Evolutionary conservation across 2,113 vertebrate species (phyloP), one percentile per base, ranked within the genome.

Genomic region (Salvelinus sp.): DNA sequence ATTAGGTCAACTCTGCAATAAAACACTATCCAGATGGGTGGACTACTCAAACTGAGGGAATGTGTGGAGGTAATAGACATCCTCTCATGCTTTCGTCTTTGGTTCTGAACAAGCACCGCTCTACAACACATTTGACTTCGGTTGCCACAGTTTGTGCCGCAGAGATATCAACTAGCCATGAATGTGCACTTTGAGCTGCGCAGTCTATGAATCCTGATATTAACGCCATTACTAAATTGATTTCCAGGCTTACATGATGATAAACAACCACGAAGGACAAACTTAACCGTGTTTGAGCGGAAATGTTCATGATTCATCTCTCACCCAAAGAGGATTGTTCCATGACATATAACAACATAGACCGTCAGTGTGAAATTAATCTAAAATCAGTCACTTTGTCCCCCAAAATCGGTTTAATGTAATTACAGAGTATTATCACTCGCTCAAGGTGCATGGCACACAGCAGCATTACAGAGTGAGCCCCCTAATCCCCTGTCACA

Each of bases 361-460:
- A 33, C 16, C 27, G 28, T 20, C 16, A 7, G 65, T 30, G 18
- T 2, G 13, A 67, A 79, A 78, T 73, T 44, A 85, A 87, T 85
- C 69, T 13, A 74, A 74, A 79, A 75, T 86, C 66, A 48, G n/a
- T 33, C 23, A 64, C 73, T 81, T 78, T 86, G 79, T 83, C 33
- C 79, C 77, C 76, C 68, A 79, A 68, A 86, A 90, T 86, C 76
- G 50, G 77, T 72, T 82, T 88, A 86, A 86, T 85, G 81, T 68
- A 85, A 80, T 89, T 86, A 87, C 57, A 79, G 72, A 62, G 73
- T 50, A 78, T 85, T 87, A 84, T 84, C 33, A 23, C 44, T 72
- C 12, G 25, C 72, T 76, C 63, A 76, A 50, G 48, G 70, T 82
- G 76, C 47, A 20, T 14, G 38, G 73, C 69, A 6, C 74, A 79